Conservation (phyloP, 35 echinoderm and acorn worm genomes). For the Ophioderma brevispina region DNA sequence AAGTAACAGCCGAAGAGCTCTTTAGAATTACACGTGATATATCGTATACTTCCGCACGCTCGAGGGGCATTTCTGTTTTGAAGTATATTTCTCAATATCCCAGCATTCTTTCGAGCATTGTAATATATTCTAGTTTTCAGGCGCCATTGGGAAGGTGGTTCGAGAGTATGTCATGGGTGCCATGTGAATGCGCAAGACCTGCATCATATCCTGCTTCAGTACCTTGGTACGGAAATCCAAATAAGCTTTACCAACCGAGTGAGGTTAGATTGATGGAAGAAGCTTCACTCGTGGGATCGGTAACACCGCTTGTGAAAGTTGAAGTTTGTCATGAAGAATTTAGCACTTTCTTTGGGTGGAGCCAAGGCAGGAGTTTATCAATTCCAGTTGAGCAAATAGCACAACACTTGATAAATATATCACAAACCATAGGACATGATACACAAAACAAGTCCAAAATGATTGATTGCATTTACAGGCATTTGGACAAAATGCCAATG, state of each 20-base stretch:
- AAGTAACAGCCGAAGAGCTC: background rate
- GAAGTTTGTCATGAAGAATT: background rate
- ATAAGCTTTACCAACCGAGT: background rate
- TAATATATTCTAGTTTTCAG: background rate
- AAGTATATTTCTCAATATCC: background rate
- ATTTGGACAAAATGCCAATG: background rate
- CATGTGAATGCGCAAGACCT: background rate
- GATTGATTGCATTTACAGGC: background rate
- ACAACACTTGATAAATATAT: slow-evolving; percentile 12
- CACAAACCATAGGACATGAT: background rate
- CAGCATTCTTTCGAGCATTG: background rate
- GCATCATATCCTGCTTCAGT: background rate
- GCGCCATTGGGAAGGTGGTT: background rate
- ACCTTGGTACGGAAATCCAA: background rate
- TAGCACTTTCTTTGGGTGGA: background rate
- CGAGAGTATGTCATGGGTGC: slow-evolving; percentile 5
- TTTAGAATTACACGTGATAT: background rate
- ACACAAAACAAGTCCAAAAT: background rate
- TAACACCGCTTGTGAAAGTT: background rate
- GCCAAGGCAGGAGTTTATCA: background rate
- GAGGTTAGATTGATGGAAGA: background rate
- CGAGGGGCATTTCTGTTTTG: background rate
- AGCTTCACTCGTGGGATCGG: background rate
- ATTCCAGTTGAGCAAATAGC: background rate
- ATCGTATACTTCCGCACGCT: background rate